Evolutionary conservation across 2,888 invertebrate genomes (phyloP).

Genomic region (Geotrupes spiniger): DNA sequence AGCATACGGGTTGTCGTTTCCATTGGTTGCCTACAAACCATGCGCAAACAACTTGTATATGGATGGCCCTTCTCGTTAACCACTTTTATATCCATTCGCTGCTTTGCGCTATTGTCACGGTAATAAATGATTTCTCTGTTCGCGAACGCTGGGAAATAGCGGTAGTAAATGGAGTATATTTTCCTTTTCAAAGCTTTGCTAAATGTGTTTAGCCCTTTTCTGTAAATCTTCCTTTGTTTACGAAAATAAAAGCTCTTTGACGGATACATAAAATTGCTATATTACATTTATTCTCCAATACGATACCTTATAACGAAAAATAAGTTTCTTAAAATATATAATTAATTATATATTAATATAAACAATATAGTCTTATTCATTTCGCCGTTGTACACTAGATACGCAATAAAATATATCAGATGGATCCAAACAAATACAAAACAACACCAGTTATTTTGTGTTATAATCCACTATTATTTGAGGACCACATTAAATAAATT

Average conservation of each 20-base stretch:
- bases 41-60: constrained; percentile 31
- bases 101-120: constrained; percentile 42
- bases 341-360: no score
- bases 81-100: constrained; percentile 39
- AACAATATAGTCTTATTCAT: no score
- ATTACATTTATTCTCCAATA: no score
- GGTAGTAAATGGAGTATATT: constrained; percentile 39
- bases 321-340: no score
- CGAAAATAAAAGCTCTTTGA: constrained; percentile 19
- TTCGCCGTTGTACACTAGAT: no score
- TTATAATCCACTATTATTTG: no score
- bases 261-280: constrained; percentile 11
- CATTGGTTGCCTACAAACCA: constrained; percentile 28
- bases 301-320: no score
- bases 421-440: no score
- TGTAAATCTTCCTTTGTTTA: constrained; percentile 25
- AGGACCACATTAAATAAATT: no score
- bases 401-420: no score
- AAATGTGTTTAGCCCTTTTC: constrained; percentile 34
- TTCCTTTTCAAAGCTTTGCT: constrained; percentile 33
- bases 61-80: constrained; percentile 32
- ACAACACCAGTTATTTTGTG: no score
- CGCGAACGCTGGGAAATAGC: constrained; percentile 36
- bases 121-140: constrained; percentile 44
- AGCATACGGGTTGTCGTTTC: constrained; percentile 21